Percentiles rank a stretch among this genome's conserved stretches.
Conservation (phyloP, 2,888 invertebrate species). For the Lamproptera curius region DNA sequence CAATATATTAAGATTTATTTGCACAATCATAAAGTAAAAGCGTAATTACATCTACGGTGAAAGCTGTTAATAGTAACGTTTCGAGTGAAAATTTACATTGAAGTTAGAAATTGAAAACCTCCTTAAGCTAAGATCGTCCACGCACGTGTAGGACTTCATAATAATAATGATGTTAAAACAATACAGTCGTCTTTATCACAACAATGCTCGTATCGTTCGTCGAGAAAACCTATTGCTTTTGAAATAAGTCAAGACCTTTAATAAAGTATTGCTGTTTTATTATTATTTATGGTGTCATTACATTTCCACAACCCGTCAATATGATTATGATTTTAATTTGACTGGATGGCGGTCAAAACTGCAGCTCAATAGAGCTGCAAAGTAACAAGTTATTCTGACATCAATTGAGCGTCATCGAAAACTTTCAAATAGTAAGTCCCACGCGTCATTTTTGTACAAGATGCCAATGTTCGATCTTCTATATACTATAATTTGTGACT, state of each 20-base stretch:
- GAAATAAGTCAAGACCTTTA: not conserved
- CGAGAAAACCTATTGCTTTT: not conserved
- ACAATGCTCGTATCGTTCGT: slow-evolving; percentile 2
- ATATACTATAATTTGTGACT: too few relatives aligned
- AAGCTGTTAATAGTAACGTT: slow-evolving; percentile 32
- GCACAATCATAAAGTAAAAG: slow-evolving; percentile 56
- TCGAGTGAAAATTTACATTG: slow-evolving; percentile 21
- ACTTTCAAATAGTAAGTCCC: too few relatives aligned
- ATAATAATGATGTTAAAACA: slow-evolving; percentile 10
- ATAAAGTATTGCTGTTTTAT: too few relatives aligned
- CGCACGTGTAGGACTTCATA: not conserved
- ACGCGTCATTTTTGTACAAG: too few relatives aligned
- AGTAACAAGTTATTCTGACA: slow-evolving; percentile 8
- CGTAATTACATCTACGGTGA: slow-evolving; percentile 52
- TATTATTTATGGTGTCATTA: slow-evolving; percentile 11
- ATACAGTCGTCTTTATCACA: slow-evolving; percentile 14
- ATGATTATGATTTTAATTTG: too few relatives aligned
- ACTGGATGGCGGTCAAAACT: too few relatives aligned
- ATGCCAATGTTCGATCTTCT: too few relatives aligned
- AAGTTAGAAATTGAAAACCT: slow-evolving; percentile 17
- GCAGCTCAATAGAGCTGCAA: slow-evolving; percentile 10
- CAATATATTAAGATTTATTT: slow-evolving; percentile 39
- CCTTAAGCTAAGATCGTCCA: slow-evolving; percentile 16
- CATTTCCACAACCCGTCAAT: slow-evolving; percentile 1
- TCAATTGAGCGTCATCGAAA: not conserved